Evolutionary conservation across 37 sponge, comb jelly and placozoan species (phyloP), one percentile per base, ranked within the genome.

Genomic region (Lycopodina hypogea): DNA sequence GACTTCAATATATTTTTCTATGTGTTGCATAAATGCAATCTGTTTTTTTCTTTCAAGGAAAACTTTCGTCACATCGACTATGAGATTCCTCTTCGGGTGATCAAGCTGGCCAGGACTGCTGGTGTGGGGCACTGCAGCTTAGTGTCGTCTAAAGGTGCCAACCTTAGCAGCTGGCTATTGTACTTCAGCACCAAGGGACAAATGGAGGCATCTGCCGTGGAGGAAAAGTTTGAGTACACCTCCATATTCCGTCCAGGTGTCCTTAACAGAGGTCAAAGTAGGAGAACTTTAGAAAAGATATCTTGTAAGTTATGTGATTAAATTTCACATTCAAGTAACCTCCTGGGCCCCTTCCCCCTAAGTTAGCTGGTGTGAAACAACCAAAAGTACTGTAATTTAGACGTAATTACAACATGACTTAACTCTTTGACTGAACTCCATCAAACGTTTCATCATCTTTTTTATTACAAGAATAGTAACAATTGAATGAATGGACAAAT

Each of bases 151-250:
- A 8, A 23, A 15, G 83, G 86, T 29, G 66, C 92, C 62, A 83
- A 88, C 42, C 81, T 80, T 29, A 91, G 81, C 69, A 91, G 93
- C 70, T 82, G 78, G 86, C 85, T 91, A n/a, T 86, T 91, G 36
- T 94, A 94, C 55, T 0, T 79, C 39, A 69, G 60, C 35, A 86
- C 89, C 21, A 94, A 94, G 68, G 95, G 95, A 24, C 72, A 85
- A 68, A 70, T 89, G 67, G 95, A 94, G 35, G 81, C 59, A 18
- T 53, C 74, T 4, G 77, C 86, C 30, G 75, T 60, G 52, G 74
- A 59, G 14, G 29, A 87, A 39, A 35, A 69, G 35, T 94, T 90
- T 59, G 35, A 71, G 0, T 37, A 50, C 37, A 42, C 69, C 26
- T 78, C 89, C 41, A 78, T 90, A n/a, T 94, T 80, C 48, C 59